Evolutionary conservation across 2,888 invertebrate species (phyloP), one percentile per base, ranked within the genome.

Genomic region (Plebejus argus): DNA sequence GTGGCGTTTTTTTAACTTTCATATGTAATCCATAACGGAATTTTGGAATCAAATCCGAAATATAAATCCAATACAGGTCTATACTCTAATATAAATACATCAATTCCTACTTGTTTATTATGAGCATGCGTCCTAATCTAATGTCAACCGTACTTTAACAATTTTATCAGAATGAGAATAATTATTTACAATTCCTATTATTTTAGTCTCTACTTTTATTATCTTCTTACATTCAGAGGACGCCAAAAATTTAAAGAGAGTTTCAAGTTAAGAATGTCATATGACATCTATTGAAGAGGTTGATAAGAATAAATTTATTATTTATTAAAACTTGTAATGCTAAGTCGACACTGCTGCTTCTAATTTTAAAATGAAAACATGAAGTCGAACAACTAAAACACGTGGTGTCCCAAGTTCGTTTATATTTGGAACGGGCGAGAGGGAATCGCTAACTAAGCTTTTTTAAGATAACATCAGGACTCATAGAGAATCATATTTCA

Each of bases 321-420:
- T 66, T 66, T 33, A 1, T 33, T 66, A 23, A 58, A 23, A 66
- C 66, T 15, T 66, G 15, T 33, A 18, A 33, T 15, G 12, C 66
- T 15, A 10, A 10, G 20, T 28, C 20, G 10, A 45, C 12, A 45
- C 45, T 15, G 39, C 71, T 15, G 53, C 12, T 20, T 28, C 74
- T 74, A 74, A 53, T 74, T 53, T 53, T 49, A 74, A 74, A 72
- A 72, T 23, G 1, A 49, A 72, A 71, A 53, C 45, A 18, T 23
- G 20, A 58, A 70, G 49, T 18, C 35, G 23, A 72, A 58, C 90
- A 90, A 92, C 91, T 91, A 89, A 89, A 87, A 90, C 93, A 93
- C 92, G 92, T 93, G 93, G 86, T 86, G 85, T 84, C 85, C 84
- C 84, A 84, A 89, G 87, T 91, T 91, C 89, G 90, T 89, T 88